Conservation (phyloP, 2,797 vertebrate genomes). For the Gadopsis marmoratus region DNA sequence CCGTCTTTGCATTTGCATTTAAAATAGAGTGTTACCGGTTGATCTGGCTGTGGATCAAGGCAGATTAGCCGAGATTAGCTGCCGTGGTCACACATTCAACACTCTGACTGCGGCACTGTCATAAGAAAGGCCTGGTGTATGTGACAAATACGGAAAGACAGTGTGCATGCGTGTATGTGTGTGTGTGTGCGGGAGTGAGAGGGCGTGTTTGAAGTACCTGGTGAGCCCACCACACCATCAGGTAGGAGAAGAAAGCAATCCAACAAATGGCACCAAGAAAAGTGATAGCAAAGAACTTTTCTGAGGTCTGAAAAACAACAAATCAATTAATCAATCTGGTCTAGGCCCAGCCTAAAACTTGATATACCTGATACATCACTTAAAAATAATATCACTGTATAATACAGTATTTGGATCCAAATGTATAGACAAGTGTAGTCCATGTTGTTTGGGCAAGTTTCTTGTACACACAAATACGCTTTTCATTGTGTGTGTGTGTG, state of each 20-base stretch:
- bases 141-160: not conserved
- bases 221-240: constrained; percentile 99
- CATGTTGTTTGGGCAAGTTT: too few species aligned
- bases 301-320: constrained; percentile 82
- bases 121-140: constrained; percentile 6
- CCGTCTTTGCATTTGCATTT: constrained; percentile 38
- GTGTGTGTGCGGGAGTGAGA: constrained; percentile 27
- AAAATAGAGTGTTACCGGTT: constrained; percentile 64
- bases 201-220: constrained; percentile 87
- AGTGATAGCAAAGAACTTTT: constrained; percentile 91
- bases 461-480: not conserved
- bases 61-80: constrained; percentile 74
- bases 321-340: not conserved
- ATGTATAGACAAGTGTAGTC: not conserved
- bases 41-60: constrained; percentile 63
- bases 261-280: constrained; percentile 95
- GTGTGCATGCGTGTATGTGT: constrained; percentile 23
- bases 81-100: constrained; percentile 65
- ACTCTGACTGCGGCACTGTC: constrained; percentile 47
- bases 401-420: constrained; percentile 4
- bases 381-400: not conserved
- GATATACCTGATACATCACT: not conserved
- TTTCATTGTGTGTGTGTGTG: not conserved
- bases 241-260: constrained; percentile 97
- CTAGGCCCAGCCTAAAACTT: not conserved